Conservation (phyloP, 2,797 vertebrate genomes). For the Mormyrus hasselquistii region DNA sequence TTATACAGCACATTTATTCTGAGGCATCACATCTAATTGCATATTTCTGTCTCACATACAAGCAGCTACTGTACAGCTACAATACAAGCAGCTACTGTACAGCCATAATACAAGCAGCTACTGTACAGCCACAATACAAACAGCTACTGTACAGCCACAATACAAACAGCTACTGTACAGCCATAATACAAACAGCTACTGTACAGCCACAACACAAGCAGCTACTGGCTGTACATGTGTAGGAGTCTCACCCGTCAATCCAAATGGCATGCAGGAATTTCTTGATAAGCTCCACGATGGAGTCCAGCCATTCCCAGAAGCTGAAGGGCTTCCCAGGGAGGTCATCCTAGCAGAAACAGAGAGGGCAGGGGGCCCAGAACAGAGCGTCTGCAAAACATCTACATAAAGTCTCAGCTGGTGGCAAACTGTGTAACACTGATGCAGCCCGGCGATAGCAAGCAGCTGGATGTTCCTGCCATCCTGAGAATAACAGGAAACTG, state of each 20-base stretch:
- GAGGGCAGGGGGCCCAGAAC: background rate
- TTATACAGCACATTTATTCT: background rate
- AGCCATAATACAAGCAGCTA: background rate
- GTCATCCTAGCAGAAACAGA: slow-evolving; percentile 67
- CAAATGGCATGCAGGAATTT: slow-evolving; percentile 89
- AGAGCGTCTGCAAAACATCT: background rate
- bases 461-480: background rate
- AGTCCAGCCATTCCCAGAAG: slow-evolving; percentile 96
- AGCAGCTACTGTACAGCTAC: background rate
- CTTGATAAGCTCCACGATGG: slow-evolving; percentile 93
- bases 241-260: slow-evolving; percentile 83
- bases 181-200: background rate
- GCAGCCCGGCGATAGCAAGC: background rate
- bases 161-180: background rate
- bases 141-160: too few relatives aligned
- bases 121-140: background rate
- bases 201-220: background rate
- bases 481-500: background rate
- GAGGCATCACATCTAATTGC: background rate
- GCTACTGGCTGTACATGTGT: background rate
- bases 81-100: background rate
- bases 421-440: background rate
- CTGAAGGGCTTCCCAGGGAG: slow-evolving; percentile 87
- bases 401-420: background rate
- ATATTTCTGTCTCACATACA: background rate